Conservation (phyloP, 2,797 vertebrate species). For the Buphagus erythrorhynchus region DNA sequence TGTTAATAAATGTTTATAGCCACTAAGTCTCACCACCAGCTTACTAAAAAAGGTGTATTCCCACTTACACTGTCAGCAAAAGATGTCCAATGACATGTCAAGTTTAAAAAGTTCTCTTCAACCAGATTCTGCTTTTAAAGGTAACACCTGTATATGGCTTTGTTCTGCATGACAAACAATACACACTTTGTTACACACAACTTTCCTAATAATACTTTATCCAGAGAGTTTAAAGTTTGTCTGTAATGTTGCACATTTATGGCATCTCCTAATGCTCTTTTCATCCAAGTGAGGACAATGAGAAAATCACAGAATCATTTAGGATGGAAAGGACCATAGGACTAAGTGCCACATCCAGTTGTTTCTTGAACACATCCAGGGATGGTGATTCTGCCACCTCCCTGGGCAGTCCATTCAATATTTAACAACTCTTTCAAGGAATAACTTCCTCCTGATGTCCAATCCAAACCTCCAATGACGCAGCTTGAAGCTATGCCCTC, state of each 20-base stretch:
- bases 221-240: background rate
- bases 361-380: background rate
- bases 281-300: background rate
- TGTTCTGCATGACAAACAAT: background rate
- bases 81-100: background rate
- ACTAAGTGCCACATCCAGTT: background rate
- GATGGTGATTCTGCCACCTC: background rate
- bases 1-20: background rate
- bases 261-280: background rate
- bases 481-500: background rate
- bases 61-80: background rate
- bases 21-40: background rate
- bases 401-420: background rate
- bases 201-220: background rate
- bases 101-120: background rate
- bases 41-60: background rate
- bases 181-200: background rate
- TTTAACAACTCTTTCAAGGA: background rate
- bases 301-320: background rate
- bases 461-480: rapidly evolving
- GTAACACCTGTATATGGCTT: background rate
- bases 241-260: background rate
- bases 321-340: background rate
- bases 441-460: background rate
- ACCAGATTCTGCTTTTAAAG: background rate